Base-by-base conservation (phyloP, 2,888 invertebrate species). In the Stenolophus ochropezus region DNA sequence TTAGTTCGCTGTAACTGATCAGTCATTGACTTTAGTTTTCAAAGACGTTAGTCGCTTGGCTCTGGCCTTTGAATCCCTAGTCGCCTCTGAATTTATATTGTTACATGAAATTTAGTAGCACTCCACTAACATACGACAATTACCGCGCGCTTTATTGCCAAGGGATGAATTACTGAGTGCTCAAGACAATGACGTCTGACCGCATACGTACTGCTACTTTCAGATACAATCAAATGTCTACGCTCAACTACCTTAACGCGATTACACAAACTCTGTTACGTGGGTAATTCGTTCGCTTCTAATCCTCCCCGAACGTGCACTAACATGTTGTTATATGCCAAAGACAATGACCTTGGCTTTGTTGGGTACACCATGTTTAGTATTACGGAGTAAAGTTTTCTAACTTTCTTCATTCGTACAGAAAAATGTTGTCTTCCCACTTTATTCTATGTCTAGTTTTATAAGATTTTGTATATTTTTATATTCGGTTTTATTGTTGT, bases 1-100 rank as follows among this genome's bases (percentile, higher is more conserved):
- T 80, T 80, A 80, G 80, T 80, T 80, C 73, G 23, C 16, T 73
- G 80, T 80, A 73, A 80, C 80, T 80, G 80, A 80, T 80, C 80
- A 73, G 73, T 80, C 73, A 80, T 42, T 80, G 71, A 80, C 53
- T 80, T 78, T 69, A 49, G 78, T 78, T 65, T 78, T 69, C 65
- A 65, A 78, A 78, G 65, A 47, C 69, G 78, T 78, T 78, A 69
- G 78, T 49, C 25, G 47, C 51, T 16, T 14, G 47, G 23, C 42
- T 14, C 51, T 51, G 5, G 51, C 16, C n/a, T 42, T 69, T 69
- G 42, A 73, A 27, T 73, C 73, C 73, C 73, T 20, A 49, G 73
- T 73, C 23, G 73, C 21, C 47, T 49, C 73, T 49, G 47, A 47
- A 73, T 73, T 73, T 73, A 49, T 49, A 73, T 73, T 73, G 73